Base-by-base conservation (phyloP, 2,113 vertebrate species). In the Cyrtonyx montezumae region DNA sequence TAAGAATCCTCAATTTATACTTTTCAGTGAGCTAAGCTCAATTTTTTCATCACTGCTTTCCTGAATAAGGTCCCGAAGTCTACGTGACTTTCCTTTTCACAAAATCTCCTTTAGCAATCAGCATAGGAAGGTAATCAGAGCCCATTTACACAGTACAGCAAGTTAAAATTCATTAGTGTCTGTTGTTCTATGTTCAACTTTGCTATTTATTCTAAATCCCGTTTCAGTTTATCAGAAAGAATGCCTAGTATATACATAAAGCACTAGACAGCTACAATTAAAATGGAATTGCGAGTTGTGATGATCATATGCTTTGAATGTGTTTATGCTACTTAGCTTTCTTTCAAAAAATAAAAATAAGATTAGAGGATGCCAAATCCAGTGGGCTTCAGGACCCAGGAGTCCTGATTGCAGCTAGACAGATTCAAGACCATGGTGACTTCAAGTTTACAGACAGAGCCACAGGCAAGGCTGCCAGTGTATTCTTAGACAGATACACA, bases 1-100 rank as follows among this genome's bases (percentile, higher is more conserved):
- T 79, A 79, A 49, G 84, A 92, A 92, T 81, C 84, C 55, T 89
- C 55, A 81, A 74, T 93, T 92, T 77, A 70, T 42, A 85, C 8
- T 83, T 91, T 80, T 20, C 65, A 80, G 32, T 43, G 42, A 92
- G 36, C 6, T 88, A 93, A 85, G 17, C 37, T 90, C 61, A 61
- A 45, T 86, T 94, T 91, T 92, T 88, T 61, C 30, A 49, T 61
- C 79, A 71, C 21, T 55, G 13, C 63, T 95, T 91, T 48, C 82
- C 20, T 71, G 45, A 79, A 90, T 65, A 62, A 80, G 71, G 20
- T 71, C 36, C 73, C 58, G 66, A 80, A 75, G 20, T 71, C 36
- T 76, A 69, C 40, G 26, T 40, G 34, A 76, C 36, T 79, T 42
- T 90, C 71, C 62, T 90, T 10, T 86, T 93, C 43, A 80, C 22